Percentiles rank a stretch among this genome's conserved stretches.
phyloP scores from a whole-genome alignment of 2,113 vertebrate genomes.

The Phyllostomus discolor region DNA sequence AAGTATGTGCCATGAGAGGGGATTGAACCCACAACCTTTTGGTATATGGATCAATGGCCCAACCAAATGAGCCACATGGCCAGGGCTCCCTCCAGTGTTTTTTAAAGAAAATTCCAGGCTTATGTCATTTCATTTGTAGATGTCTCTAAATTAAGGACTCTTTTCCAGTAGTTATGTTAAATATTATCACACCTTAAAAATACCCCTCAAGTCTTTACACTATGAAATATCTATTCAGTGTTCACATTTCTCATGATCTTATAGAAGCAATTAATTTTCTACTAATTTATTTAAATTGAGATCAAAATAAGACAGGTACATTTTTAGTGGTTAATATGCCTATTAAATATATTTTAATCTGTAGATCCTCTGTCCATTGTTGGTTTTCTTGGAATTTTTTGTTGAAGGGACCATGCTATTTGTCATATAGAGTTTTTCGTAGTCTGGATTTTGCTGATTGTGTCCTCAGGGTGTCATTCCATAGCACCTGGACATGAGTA shows the following conservation, averaged over 20 bases:
- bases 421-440: neutral
- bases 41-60: no score
- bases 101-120: neutral
- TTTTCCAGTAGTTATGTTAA: neutral
- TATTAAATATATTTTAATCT: neutral
- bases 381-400: neutral
- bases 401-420: neutral
- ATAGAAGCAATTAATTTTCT: neutral
- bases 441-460: neutral
- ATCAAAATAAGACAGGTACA: neutral
- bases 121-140: neutral
- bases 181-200: neutral
- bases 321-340: neutral
- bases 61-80: no score
- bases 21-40: no score
- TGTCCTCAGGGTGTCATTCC: neutral
- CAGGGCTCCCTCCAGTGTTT: neutral
- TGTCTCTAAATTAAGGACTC: neutral
- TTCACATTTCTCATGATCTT: neutral
- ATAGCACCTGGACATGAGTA: accelerated
- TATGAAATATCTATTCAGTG: neutral
- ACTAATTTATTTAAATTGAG: neutral
- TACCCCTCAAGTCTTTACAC: neutral
- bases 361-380: neutral
- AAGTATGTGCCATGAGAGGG: no score